These are phyloP conservation scores for Sitophilus oryzae DNA, from an alignment of 1,140 invertebrate genomes.

Conservation along the genomic window DNA sequence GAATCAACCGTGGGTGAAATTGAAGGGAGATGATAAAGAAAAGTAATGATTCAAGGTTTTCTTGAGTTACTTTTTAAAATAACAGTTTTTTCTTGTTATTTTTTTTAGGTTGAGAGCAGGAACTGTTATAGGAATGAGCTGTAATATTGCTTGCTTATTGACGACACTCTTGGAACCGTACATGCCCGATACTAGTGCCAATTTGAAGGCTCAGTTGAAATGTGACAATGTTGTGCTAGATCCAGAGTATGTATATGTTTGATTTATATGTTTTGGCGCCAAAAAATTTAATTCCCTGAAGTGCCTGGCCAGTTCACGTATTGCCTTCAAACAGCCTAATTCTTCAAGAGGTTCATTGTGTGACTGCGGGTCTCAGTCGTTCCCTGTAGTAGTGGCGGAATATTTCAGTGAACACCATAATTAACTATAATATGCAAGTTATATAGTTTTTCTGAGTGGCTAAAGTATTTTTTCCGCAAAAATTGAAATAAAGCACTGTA, in stretches of 20 bases:
- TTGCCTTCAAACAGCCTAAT: no score
- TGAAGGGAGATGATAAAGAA: constrained; percentile 75
- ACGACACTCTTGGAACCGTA: constrained; percentile 81
- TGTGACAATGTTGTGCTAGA: constrained; percentile 51
- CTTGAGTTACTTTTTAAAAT: not conserved
- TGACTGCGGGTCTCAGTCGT: no score
- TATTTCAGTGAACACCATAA: no score
- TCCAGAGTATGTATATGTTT: constrained; percentile 50
- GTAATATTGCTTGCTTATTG: constrained; percentile 79
- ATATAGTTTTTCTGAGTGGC: no score
- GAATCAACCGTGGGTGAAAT: constrained; percentile 89
- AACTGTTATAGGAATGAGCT: constrained; percentile 79
- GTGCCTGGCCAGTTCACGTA: no score
- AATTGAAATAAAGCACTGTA: no score
- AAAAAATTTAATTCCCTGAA: not conserved
- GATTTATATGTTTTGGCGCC: not conserved
- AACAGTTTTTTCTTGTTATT: constrained; percentile 16
- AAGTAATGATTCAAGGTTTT: constrained; percentile 60
- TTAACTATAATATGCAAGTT: no score
- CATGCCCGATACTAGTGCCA: constrained; percentile 77
- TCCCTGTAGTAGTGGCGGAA: no score
- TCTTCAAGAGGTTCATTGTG: no score
- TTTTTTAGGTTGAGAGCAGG: constrained; percentile 63
- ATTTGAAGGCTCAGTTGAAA: constrained; percentile 68
- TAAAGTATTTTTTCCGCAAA: no score